Base-by-base conservation (phyloP, 2,797 vertebrate genomes). In the Peromyscus nudipes region DNA sequence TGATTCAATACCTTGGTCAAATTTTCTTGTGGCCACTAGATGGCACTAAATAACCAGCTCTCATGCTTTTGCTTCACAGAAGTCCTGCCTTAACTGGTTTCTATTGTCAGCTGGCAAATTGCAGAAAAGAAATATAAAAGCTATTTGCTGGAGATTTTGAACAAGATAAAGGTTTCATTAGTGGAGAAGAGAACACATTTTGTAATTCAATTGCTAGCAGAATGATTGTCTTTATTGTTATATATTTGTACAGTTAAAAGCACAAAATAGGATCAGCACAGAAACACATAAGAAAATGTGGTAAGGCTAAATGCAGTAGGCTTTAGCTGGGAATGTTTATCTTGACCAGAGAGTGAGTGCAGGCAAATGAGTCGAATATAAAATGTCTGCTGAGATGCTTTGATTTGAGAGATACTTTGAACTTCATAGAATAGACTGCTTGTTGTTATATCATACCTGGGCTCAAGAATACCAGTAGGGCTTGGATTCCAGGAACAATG, bases 11-110 rank as follows among this genome's bases (percentile, higher is more conserved):
- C 34, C 21, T 75, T 27, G 27, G 43, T 40, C 31, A 40, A 91
- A 81, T 97, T 98, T 85, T 85, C 0, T 82, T 79, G 92, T 40
- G 0, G 57, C 98, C 99, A 98, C 98, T 86, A 95, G 98, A 96
- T 98, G 99, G 98, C 97, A 89, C 96, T 97, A 14, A 25, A 37
- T 91, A 79, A 69, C 96, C 81, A 77, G 46, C 55, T 96, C 90
- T 96, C 25, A 3, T 19, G 16, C 21, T 40, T 3, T 12, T 64
- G 21, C 65, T 16, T 55, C 3, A 19, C 29, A 2, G 29, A 8
- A 14, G 27, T 69, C 31, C 19, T 37, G 6, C 64, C 4, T 89
- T 76, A 76, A 29, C 67, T 57, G 31, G 81, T 97, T 86, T 87
- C 92, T 84, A 37, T 92, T 79, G 55, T 96, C 67, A 64, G 3